Percentiles rank a stretch among this genome's conserved stretches.
These are phyloP conservation scores for Scalopus aquaticus DNA, from an alignment of 2,113 vertebrate genomes.

Conservation along the genomic window DNA sequence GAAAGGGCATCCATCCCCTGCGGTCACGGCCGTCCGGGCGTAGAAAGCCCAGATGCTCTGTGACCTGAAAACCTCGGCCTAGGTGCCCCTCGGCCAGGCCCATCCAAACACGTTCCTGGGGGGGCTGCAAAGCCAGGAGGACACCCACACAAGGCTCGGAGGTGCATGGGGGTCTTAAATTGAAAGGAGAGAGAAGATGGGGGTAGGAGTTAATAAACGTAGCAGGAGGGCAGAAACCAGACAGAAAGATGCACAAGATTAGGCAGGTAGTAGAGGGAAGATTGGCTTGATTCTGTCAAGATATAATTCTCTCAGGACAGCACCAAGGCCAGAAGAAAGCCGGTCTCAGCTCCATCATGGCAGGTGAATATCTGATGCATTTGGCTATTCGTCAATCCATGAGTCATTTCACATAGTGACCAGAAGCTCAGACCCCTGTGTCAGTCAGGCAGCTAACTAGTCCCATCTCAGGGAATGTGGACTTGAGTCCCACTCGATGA, in stretches of 20 bases:
- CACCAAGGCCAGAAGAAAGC: not conserved
- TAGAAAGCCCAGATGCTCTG: slow-evolving; percentile 21
- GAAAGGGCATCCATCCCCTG: slow-evolving; percentile 48
- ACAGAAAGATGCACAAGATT: rapidly evolving
- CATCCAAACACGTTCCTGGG: not conserved
- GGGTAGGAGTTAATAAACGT: not conserved
- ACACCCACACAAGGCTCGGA: not conserved
- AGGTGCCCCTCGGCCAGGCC: not conserved
- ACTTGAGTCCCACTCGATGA: not conserved
- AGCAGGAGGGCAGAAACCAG: not conserved
- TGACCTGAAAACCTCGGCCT: slow-evolving; percentile 38
- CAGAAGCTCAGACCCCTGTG: not conserved
- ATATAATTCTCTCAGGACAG: not conserved
- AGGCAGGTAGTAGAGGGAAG: not conserved
- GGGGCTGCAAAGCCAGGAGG: not conserved
- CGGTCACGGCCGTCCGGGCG: not conserved
- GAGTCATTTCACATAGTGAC: not conserved
- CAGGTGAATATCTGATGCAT: not conserved
- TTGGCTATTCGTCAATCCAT: not conserved
- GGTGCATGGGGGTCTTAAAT: not conserved
- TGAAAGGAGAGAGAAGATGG: not conserved
- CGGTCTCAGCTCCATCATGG: too few species aligned
- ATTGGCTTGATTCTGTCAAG: not conserved
- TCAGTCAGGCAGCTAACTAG: not conserved
- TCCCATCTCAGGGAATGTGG: too few species aligned